Base-by-base conservation (phyloP, 2,797 vertebrate species). In the Tamandua tetradactyla region DNA sequence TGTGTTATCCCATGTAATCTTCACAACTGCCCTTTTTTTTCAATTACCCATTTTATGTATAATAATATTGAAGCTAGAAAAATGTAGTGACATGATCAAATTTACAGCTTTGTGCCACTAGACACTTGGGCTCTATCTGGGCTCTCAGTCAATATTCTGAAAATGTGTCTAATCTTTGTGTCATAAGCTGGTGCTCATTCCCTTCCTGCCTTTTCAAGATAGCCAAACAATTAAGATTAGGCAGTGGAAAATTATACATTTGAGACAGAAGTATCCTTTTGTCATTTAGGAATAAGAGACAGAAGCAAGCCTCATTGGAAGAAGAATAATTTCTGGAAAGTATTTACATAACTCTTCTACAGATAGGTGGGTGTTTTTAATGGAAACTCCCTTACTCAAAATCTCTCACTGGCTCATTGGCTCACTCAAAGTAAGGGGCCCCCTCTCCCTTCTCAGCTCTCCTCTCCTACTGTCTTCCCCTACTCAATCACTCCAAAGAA, bases 401-500 rank as follows among this genome's bases (percentile, higher is more conserved):
- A n/a, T 5, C 44, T 42, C 57, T 32, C 23, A 3, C 23, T 1
- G 69, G 9, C 55, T 27, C 22, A 17, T 12, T 0, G 0, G 35
- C 75, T 68, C 9, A 14, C 30, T 49, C 13, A 30, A n/a, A 40
- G 44, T 3, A 18, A n/a, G 37, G 55, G 11, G 15, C 37, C 17
- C 4, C 3, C 1, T 25, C 13, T 14, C 20, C 52, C 1, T 40
- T 37, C 57, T 59, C 4, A 8, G 59, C 6, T 1, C 4, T 15
- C n/a, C 17, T 71, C 13, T 72, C 42, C 7, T 3, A 7, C 47
- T 27, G 17, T 14, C 9, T 0, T 1, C 3, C 7, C 23, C 1
- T 3, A 2, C 9, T 15, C 32, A 12, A 22, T 27, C 71, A 23
- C 25, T 20, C 0, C 0, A 27, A 5, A 25, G 3, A 3, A 32